Percentiles rank a stretch among this genome's conserved stretches.
Evolutionary conservation across 2,797 vertebrate genomes (phyloP).

Genomic region (Phyllotis vaccarum): DNA sequence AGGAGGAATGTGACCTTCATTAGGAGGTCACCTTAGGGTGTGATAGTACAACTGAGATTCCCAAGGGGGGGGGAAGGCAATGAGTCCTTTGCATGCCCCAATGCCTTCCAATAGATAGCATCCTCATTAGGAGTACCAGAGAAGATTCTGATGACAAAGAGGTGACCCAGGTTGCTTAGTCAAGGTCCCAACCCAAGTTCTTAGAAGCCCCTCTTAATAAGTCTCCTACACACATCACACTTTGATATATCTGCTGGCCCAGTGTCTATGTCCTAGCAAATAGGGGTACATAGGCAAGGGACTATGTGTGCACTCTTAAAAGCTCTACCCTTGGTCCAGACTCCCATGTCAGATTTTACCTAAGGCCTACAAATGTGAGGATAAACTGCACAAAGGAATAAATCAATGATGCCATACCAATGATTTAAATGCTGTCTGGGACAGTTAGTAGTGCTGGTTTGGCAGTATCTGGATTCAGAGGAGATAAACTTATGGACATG

Average conservation of each 20-base stretch:
- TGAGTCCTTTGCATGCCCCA: background rate
- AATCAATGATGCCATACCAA: background rate
- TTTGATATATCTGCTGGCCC: background rate
- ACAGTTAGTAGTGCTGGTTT: background rate
- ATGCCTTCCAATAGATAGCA: background rate
- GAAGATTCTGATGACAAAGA: background rate
- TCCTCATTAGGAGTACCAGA: background rate
- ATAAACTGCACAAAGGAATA: background rate
- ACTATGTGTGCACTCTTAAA: background rate
- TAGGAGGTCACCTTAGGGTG: background rate
- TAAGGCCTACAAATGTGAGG: background rate
- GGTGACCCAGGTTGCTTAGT: background rate
- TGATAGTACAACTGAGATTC: background rate
- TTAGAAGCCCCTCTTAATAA: background rate
- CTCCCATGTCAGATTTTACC: background rate
- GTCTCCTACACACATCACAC: background rate
- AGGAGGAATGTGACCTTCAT: background rate
- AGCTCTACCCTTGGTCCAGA: accelerated
- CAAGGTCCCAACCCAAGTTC: background rate
- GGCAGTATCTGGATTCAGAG: background rate
- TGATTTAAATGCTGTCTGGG: background rate
- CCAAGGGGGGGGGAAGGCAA: background rate
- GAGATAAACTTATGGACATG: background rate
- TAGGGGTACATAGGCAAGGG: background rate
- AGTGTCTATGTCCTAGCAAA: background rate